Percentiles rank a stretch among this genome's conserved stretches.
These are phyloP conservation scores for Planiliza haematocheilus DNA, from an alignment of 2,113 vertebrate species.

Conservation along the genomic window DNA sequence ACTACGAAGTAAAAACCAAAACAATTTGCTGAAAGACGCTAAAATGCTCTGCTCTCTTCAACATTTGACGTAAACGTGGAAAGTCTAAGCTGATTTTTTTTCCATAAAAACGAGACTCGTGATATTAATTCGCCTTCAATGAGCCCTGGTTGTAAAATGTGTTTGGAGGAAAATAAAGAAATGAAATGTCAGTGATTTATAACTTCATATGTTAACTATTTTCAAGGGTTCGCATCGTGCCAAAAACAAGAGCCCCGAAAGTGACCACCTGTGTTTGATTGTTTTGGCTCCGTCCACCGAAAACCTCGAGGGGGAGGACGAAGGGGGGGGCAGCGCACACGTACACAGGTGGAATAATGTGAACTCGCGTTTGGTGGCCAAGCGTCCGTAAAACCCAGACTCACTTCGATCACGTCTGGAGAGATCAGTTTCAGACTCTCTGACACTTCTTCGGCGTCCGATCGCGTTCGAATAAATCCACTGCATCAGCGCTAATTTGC, in stretches of 20 bases:
- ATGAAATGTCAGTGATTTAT: slow-evolving; percentile 70
- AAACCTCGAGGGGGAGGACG: slow-evolving; percentile 55
- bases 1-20: no score
- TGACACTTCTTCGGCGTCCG: no score
- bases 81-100: slow-evolving; percentile 10
- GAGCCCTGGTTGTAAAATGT: slow-evolving; percentile 55
- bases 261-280: slow-evolving; percentile 82
- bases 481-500: slow-evolving; percentile 51
- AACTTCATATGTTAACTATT: slow-evolving; percentile 79
- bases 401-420: slow-evolving; percentile 65
- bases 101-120: slow-evolving; percentile 36
- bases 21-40: no score
- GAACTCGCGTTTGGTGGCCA: slow-evolving; percentile 62
- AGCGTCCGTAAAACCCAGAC: slow-evolving; percentile 59
- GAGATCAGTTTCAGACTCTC: slow-evolving; percentile 61
- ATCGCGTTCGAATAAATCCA: slow-evolving; percentile 57
- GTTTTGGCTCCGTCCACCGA: slow-evolving; percentile 61
- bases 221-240: slow-evolving; percentile 57
- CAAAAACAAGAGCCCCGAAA: slow-evolving; percentile 70
- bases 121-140: slow-evolving; percentile 56
- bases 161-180: slow-evolving; percentile 71
- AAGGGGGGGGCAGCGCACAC: slow-evolving; percentile 61
- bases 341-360: slow-evolving; percentile 73
- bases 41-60: no score
- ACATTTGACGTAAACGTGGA: no score